These are phyloP conservation scores for Mirza zaza DNA, from an alignment of 2,113 vertebrate species.

Conservation along the genomic window DNA sequence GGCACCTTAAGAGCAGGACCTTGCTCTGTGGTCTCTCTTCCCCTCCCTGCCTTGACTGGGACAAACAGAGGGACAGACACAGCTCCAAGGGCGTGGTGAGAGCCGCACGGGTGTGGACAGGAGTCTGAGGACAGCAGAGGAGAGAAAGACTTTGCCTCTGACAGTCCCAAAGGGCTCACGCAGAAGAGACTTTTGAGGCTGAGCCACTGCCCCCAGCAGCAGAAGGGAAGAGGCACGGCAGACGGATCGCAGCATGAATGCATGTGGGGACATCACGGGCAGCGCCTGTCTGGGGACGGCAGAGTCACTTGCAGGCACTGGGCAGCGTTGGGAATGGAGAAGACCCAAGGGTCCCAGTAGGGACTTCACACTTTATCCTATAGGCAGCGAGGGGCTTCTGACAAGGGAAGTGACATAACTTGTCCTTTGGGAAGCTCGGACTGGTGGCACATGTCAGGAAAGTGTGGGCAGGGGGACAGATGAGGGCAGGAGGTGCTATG, in stretches of 20 bases:
- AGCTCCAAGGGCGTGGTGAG: background rate
- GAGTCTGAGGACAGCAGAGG: background rate
- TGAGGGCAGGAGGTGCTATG: rapidly evolving
- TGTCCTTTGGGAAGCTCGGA: background rate
- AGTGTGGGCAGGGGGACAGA: background rate
- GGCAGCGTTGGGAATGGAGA: rapidly evolving
- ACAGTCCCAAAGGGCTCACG: background rate
- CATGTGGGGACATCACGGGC: rapidly evolving
- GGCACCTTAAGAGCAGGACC: background rate
- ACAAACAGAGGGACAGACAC: background rate
- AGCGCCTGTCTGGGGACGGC: rapidly evolving
- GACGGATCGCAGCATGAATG: rapidly evolving
- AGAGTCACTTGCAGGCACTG: background rate
- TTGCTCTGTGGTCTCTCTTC: background rate
- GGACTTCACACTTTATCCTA: background rate
- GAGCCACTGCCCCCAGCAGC: background rate
- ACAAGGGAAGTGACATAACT: background rate
- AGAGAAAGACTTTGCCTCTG: background rate
- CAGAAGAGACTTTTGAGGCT: background rate
- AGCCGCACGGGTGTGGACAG: background rate
- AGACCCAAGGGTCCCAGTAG: rapidly evolving
- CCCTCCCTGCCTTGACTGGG: background rate
- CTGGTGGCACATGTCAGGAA: background rate
- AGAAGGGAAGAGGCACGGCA: background rate
- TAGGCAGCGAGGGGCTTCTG: background rate